phyloP scores from a whole-genome alignment of 2,888 invertebrate genomes.

The Lepidocyrtoides sp. region DNA sequence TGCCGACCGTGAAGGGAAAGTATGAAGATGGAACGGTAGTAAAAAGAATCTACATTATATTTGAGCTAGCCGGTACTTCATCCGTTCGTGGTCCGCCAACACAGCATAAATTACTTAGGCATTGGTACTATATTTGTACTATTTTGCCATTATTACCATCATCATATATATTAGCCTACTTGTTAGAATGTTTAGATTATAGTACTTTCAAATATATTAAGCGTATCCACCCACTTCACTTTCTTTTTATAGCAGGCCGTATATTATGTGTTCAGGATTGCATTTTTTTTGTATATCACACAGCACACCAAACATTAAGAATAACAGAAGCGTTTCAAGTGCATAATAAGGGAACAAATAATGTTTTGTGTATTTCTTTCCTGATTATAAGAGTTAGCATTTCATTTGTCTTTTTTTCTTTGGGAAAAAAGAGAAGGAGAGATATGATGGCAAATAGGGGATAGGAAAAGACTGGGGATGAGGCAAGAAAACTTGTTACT shows the following conservation, averaged over 20 bases:
- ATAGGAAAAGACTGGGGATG: neutral
- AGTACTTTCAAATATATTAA: neutral
- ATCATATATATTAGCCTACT: neutral
- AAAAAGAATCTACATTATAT: neutral
- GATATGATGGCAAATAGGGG: too few relatives aligned
- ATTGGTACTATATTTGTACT: too few relatives aligned
- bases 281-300: neutral
- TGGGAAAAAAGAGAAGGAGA: neutral
- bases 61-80: neutral
- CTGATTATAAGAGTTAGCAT: neutral
- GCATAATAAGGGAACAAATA: constrained; percentile 5
- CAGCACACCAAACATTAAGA: neutral
- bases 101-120: neutral
- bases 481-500: constrained; percentile 1
- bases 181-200: neutral
- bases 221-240: constrained; percentile 8
- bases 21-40: neutral
- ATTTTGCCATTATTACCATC: neutral
- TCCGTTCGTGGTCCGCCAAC: neutral
- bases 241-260: too few relatives aligned
- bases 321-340: constrained; percentile 2
- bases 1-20: neutral
- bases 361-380: neutral
- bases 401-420: neutral
- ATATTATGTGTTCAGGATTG: neutral